phyloP scores from a whole-genome alignment of 2,797 vertebrate genomes.

The Sardinella longiceps region DNA sequence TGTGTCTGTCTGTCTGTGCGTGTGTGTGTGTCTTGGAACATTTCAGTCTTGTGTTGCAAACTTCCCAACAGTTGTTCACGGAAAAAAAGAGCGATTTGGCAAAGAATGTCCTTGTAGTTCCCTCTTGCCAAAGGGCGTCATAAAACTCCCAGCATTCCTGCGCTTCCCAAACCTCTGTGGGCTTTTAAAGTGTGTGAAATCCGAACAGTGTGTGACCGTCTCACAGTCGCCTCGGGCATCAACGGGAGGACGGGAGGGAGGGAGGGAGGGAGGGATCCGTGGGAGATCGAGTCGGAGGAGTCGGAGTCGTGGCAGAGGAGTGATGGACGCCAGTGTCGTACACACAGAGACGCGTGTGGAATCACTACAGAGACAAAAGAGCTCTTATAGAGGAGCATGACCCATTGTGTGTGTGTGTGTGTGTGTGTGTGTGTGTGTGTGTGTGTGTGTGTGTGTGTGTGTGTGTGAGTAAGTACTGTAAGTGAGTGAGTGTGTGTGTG shows the following conservation, averaged over 20 bases:
- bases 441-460: no score
- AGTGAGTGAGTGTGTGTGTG: no score
- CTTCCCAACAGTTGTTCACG: neutral
- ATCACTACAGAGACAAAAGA: neutral
- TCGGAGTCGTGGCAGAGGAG: neutral
- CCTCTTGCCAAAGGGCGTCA: neutral
- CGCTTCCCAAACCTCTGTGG: neutral
- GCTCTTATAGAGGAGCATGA: neutral
- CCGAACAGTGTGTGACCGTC: neutral
- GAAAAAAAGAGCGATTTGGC: neutral
- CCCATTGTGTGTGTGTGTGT: neutral
- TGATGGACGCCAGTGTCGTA: neutral
- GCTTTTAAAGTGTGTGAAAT: constrained; percentile 1
- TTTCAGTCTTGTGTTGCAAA: neutral
- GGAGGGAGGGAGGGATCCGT: no score
- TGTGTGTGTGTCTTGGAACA: no score
- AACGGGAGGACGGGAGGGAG: neutral
- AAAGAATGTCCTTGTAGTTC: constrained; percentile 21
- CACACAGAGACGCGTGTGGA: neutral
- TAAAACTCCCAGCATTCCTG: neutral
- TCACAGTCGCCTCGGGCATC: neutral
- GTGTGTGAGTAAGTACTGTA: no score
- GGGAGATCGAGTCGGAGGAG: neutral
- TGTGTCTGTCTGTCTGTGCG: no score
- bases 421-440: no score